Base-by-base conservation (phyloP, 2,888 invertebrate genomes). In the Drosophila setosimentum region DNA sequence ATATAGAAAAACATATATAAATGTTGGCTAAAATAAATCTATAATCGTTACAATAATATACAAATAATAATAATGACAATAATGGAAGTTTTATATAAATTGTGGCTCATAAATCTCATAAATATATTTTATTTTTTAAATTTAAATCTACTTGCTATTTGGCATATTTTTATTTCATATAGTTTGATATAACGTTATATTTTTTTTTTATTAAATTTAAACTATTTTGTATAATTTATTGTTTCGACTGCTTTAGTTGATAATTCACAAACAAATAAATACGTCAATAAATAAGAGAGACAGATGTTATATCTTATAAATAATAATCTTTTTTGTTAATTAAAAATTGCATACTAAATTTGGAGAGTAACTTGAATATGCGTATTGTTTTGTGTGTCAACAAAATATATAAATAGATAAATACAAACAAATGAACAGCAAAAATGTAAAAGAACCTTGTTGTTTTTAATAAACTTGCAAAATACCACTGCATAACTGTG, bases 1-100 rank as follows among this genome's bases (percentile, higher is more conserved):
- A 55, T 35, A 2, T 16, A 16, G 16, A 16, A 16, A 35, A 6
- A 13, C 33, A 4, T 13, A 33, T 13, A 11, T 33, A 13, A 13
- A n/a, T n/a, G n/a, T n/a, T n/a, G n/a, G n/a, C n/a, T n/a, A n/a
- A 33, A 33, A 1, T 33, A 33, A 37, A 18, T 37, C 8, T 18
- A 7, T 18, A 37, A 37, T 2, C 18, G 3, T 21, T 21, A 42
- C 0, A 3, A 50, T 27, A 59, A 37, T 24, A 55, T 61, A 62
- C 59, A 67, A 73, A 77, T 55, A 59, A 73, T 24, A 73, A 50
- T 49, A 60, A 37, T 27, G 35, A 21, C 5, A 45, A 45, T n/a
- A 16, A 55, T 30, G 24, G 3, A n/a, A 27, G 24, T 11, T 6
- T 6, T 6, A 42, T 6, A 13, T 21, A 6, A 42, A 42, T 42